These are phyloP conservation scores for Echinarachnius parma DNA, from an alignment of 53 echinoderm and acorn worm species.

Conservation along the genomic window DNA sequence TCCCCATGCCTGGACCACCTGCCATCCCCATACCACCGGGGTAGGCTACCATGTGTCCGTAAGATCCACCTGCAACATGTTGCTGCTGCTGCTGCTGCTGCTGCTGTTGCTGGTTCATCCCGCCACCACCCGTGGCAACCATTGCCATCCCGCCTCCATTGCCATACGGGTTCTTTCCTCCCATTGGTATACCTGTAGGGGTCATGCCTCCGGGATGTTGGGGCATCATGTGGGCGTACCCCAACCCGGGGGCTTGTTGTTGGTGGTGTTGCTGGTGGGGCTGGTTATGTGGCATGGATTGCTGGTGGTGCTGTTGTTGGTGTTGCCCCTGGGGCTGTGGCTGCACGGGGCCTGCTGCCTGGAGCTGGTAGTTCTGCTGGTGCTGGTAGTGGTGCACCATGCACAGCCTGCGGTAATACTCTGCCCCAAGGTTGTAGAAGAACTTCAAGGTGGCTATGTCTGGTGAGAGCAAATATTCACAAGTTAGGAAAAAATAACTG, in stretches of 20 bases:
- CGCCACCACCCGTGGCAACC: not conserved
- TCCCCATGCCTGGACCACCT: no score
- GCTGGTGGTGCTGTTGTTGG: slow-evolving; percentile 1
- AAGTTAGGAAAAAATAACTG: no score
- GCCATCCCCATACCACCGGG: no score
- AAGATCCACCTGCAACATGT: slow-evolving; percentile 14
- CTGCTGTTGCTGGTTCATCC: no score
- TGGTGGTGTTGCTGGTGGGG: slow-evolving; percentile 8
- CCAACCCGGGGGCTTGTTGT: not conserved
- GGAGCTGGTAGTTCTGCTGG: slow-evolving; percentile 31
- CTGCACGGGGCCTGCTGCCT: not conserved
- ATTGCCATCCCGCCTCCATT: not conserved
- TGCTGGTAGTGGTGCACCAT: slow-evolving; percentile 33
- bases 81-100: no score
- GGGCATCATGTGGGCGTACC: slow-evolving; percentile 16
- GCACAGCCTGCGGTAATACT: slow-evolving; percentile 40
- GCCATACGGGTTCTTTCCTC: slow-evolving; percentile 7
- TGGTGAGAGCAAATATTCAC: slow-evolving; percentile 30
- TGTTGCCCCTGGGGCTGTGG: slow-evolving; percentile 2
- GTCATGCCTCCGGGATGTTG: not conserved
- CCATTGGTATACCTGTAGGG: no score
- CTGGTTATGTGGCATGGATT: not conserved
- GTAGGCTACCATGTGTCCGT: no score
- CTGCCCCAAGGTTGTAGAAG: slow-evolving; percentile 89
- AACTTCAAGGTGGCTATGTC: slow-evolving; percentile 88